phyloP scores from a whole-genome alignment of 2,797 vertebrate genomes.

The Rhynchotus rufescens region DNA sequence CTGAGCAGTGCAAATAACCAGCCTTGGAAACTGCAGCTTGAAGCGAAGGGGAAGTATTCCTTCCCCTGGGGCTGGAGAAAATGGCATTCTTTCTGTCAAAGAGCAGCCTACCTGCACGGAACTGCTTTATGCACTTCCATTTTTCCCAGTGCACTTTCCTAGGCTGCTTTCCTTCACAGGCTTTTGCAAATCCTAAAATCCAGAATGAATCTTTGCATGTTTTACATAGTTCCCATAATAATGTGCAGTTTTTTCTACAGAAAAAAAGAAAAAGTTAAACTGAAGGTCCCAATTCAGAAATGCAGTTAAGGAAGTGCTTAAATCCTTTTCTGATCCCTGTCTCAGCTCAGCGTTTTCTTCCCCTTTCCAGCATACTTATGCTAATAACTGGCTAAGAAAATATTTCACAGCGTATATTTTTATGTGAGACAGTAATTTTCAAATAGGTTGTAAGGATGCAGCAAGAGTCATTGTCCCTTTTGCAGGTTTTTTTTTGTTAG shows the following conservation, averaged over 20 bases:
- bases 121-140: background rate
- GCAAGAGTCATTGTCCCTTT: background rate
- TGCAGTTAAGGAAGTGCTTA: background rate
- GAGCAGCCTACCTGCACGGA: background rate
- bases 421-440: background rate
- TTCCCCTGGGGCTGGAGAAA: background rate
- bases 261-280: background rate
- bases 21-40: constrained; percentile 11
- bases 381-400: background rate
- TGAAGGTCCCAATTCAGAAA: background rate
- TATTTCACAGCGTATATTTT: background rate
- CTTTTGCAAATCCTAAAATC: background rate
- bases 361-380: background rate
- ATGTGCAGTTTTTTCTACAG: background rate
- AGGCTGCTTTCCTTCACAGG: background rate
- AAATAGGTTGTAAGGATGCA: background rate
- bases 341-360: background rate
- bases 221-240: background rate
- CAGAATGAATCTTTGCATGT: background rate
- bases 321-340: background rate
- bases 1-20: background rate
- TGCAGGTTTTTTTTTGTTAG: background rate
- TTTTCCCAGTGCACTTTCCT: background rate
- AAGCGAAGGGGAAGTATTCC: background rate
- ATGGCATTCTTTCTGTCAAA: background rate